A percentile compares a stretch with the other conserved stretches of the same genome.
Conservation (phyloP, 2,113 vertebrate species). For the Eulemur rufifrons region DNA sequence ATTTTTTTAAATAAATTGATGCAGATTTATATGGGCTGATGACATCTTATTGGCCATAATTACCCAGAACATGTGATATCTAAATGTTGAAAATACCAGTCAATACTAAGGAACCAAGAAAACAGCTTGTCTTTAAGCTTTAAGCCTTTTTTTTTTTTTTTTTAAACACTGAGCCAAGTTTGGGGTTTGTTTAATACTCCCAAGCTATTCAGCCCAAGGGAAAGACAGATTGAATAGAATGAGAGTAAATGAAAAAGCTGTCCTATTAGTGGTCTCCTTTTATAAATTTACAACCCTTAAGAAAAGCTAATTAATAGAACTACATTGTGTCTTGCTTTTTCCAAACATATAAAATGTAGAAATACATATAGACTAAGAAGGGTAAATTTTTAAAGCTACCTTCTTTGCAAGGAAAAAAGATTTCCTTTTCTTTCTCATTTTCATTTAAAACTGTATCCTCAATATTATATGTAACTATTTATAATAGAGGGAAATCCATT, state of each 20-base stretch:
- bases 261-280: not conserved
- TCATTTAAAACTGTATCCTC: conserved; percentile 63
- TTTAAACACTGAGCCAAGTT: not conserved
- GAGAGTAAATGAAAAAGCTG: not conserved
- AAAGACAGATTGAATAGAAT: conserved; percentile 22
- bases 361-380: not conserved
- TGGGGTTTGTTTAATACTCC: not conserved
- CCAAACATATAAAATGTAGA: not conserved
- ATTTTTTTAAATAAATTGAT: not conserved
- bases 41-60: not conserved
- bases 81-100: not conserved
- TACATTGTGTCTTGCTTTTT: not conserved
- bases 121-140: not conserved
- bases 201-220: not conserved
- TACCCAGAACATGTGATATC: not conserved
- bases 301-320: not conserved
- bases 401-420: conserved; percentile 37
- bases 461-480: conserved; percentile 70
- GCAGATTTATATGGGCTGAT: not conserved
- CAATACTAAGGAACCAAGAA: not conserved
- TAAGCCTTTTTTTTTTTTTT: not conserved
- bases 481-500: conserved; percentile 76
- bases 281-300: not conserved
- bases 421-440: conserved; percentile 65
- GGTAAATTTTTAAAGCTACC: not conserved